Evolutionary conservation across 2,797 vertebrate species (phyloP).

Genomic region (Oreortyx pictus): DNA sequence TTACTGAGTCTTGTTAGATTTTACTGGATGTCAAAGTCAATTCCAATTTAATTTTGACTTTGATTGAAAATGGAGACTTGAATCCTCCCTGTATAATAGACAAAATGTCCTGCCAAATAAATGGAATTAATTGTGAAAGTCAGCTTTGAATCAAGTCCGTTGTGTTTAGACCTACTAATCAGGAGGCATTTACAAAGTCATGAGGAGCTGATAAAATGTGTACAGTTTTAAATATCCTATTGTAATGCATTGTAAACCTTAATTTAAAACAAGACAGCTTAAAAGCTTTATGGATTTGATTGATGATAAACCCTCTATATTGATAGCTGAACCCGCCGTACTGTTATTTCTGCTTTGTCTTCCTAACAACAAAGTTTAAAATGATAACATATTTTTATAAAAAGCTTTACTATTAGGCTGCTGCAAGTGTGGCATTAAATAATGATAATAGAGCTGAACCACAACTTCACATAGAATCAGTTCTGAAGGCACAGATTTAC

Average conservation of each 20-base stretch:
- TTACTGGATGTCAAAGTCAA: not conserved
- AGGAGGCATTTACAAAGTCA: constrained; percentile 74
- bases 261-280: constrained; percentile 79
- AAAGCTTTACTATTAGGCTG: constrained; percentile 61
- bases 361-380: constrained; percentile 75
- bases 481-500: constrained; percentile 62
- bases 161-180: constrained; percentile 66
- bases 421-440: constrained; percentile 74
- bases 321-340: constrained; percentile 73
- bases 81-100: not conserved
- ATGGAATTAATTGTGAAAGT: constrained; percentile 32
- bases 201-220: constrained; percentile 76
- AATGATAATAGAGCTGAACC: constrained; percentile 72
- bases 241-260: constrained; percentile 78
- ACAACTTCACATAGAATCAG: constrained; percentile 60
- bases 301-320: constrained; percentile 73
- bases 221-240: constrained; percentile 78
- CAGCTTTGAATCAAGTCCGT: not conserved
- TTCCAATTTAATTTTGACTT: constrained; percentile 8
- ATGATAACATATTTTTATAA: constrained; percentile 73
- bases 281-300: constrained; percentile 80
- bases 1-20: not conserved
- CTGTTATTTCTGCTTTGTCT: constrained; percentile 77
- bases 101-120: constrained; percentile 4
- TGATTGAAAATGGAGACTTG: not conserved